These are phyloP conservation scores for Atopsyche davidsoni DNA, from an alignment of 1,140 invertebrate species.

Conservation along the genomic window DNA sequence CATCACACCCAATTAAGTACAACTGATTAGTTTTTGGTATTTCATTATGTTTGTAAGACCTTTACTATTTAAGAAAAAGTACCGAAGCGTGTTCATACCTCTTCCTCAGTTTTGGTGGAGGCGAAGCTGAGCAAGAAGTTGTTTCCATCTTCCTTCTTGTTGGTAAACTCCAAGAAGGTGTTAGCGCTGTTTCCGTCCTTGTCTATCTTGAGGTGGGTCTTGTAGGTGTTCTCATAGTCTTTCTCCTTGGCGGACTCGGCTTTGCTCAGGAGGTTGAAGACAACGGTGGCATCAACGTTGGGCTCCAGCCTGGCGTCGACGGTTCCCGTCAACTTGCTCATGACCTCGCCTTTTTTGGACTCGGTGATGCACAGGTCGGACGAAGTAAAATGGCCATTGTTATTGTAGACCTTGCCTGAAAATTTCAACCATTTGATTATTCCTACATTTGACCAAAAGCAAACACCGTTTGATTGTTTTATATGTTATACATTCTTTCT, in stretches of 20 bases:
- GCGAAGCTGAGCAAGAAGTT: constrained; percentile 9
- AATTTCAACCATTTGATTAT: not conserved
- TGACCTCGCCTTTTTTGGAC: constrained; percentile 28
- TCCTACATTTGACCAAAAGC: too few relatives aligned
- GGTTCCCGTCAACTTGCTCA: constrained; percentile 43
- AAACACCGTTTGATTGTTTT: too few relatives aligned
- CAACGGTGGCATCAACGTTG: constrained; percentile 51
- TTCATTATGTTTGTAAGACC: too few relatives aligned
- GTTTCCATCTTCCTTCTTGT: not conserved
- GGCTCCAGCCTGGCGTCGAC: constrained; percentile 51
- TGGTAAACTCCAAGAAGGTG: constrained; percentile 34
- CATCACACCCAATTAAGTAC: too few relatives aligned
- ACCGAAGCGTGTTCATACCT: too few relatives aligned
- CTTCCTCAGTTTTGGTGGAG: too few relatives aligned
- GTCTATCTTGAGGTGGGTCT: constrained; percentile 26
- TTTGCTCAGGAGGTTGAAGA: constrained; percentile 29
- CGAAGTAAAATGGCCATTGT: not conserved
- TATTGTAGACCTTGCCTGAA: constrained; percentile 3
- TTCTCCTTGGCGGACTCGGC: constrained; percentile 5
- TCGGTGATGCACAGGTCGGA: not conserved
- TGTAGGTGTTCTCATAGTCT: constrained; percentile 5
- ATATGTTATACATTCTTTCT: too few relatives aligned
- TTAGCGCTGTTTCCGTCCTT: constrained; percentile 32
- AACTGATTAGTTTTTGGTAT: too few relatives aligned
- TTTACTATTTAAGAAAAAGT: too few relatives aligned